Evolutionary conservation across 2,888 invertebrate genomes (phyloP), one percentile per base, ranked within the genome.

Genomic region (Orthonevra nobilis): DNA sequence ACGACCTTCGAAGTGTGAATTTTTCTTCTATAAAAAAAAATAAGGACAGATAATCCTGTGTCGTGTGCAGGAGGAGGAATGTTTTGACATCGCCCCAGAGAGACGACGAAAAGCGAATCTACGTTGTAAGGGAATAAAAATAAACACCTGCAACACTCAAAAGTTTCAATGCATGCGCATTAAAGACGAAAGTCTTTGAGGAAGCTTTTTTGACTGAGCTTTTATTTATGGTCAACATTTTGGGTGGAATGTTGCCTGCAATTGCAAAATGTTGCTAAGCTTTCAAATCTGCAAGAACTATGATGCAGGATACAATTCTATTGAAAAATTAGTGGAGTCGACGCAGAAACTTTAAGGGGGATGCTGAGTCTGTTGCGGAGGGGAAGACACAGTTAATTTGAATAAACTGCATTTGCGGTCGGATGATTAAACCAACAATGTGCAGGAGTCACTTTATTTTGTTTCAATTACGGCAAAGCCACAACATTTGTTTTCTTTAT

Each of bases 41-140:
- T 32, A 28, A 54, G 15, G 20, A 17, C 15, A 48, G 48, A 28
- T 70, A 77, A 77, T 61, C 70, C 63, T 52, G 64, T 54, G 72
- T 72, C 44, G 64, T 66, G 64, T 44, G 77, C 60, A 56, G 54
- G 40, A 69, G 54, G 40, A 69, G 44, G 19, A 75, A 63, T 75
- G 68, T 79, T 79, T 79, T 79, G 79, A 44, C 79, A 79, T 79
- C 79, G 66, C 79, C 73, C 79, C 54, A 61, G 48, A 79, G 60
- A 64, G 58, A 20, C 3, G 3, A 23, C 23, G 23, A 23, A 23
- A 23, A 4, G 26, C 9, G 36, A n/a, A 46, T 52, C 44, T 36
- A 12, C 38, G 36, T 7, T 23, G 46, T 23, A 12, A 40, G 44
- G 26, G 44, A 48, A 36, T 54, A 52, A 52, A 60, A 60, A 70